These are phyloP conservation scores for Alentia gelatinosa DNA, from an alignment of 2,888 invertebrate species.

Conservation along the genomic window DNA sequence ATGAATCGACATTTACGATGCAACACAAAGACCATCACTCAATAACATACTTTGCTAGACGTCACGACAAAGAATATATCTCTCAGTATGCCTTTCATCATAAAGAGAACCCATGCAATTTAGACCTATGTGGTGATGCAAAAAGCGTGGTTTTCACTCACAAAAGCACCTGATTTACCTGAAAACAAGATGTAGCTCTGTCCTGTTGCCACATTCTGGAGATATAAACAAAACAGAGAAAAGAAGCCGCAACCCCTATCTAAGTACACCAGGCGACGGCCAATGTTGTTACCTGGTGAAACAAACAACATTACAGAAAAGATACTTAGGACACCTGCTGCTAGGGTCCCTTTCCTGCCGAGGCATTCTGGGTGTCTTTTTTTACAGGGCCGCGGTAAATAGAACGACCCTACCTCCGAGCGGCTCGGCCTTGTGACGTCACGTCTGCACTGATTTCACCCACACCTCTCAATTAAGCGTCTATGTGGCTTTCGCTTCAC, in stretches of 20 bases:
- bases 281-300: not conserved
- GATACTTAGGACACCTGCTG: not conserved
- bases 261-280: too few relatives aligned
- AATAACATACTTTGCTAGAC: too few relatives aligned
- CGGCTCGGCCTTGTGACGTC: not conserved
- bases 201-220: too few relatives aligned
- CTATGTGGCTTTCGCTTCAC: not conserved
- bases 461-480: not conserved
- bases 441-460: not conserved
- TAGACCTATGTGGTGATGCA: too few relatives aligned
- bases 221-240: too few relatives aligned
- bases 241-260: too few relatives aligned
- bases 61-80: too few relatives aligned
- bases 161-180: too few relatives aligned
- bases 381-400: not conserved
- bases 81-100: too few relatives aligned
- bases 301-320: not conserved
- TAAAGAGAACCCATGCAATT: too few relatives aligned
- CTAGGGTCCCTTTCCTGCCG: not conserved
- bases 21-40: not conserved
- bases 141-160: too few relatives aligned
- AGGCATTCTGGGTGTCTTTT: not conserved
- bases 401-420: not conserved
- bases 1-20: not conserved
- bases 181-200: too few relatives aligned